phyloP scores from a whole-genome alignment of 2,888 invertebrate genomes.

The Belgica antarctica region DNA sequence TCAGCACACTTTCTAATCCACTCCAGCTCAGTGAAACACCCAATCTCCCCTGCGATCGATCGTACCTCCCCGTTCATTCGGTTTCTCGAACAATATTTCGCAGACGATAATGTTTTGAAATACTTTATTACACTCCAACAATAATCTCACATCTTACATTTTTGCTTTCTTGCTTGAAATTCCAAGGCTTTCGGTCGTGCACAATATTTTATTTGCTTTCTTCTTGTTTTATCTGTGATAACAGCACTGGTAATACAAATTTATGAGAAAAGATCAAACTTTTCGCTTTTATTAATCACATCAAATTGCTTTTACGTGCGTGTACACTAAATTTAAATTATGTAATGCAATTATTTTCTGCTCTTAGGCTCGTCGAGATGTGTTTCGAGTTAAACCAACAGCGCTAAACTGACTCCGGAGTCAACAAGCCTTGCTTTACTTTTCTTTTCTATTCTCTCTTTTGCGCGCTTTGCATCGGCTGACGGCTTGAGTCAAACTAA shows the following conservation, averaged over 20 bases:
- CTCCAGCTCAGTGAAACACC: no score
- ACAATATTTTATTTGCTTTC: neutral
- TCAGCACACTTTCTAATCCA: no score
- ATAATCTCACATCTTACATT: neutral
- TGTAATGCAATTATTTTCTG: constrained; percentile 34
- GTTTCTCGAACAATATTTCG: no score
- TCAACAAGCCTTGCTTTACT: neutral
- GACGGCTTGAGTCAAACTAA: constrained; percentile 31
- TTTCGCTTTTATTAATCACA: constrained; percentile 7
- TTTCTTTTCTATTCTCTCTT: constrained; percentile 17
- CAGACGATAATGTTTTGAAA: no score
- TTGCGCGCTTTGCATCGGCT: constrained; percentile 29
- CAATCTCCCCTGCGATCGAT: no score
- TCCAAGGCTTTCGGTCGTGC: neutral
- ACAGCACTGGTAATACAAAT: neutral
- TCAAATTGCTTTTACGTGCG: constrained; percentile 15
- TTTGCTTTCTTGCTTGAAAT: neutral
- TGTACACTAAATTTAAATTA: constrained; percentile 31
- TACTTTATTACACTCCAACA: neutral
- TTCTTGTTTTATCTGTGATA: neutral
- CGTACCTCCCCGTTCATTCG: no score
- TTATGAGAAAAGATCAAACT: neutral
- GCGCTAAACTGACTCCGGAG: neutral
- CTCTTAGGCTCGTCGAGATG: neutral
- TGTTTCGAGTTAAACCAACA: neutral